Percentiles rank a stretch among this genome's conserved stretches.
These are phyloP conservation scores for Osmoderma eremita DNA, from an alignment of 2,888 invertebrate species.

Conservation along the genomic window DNA sequence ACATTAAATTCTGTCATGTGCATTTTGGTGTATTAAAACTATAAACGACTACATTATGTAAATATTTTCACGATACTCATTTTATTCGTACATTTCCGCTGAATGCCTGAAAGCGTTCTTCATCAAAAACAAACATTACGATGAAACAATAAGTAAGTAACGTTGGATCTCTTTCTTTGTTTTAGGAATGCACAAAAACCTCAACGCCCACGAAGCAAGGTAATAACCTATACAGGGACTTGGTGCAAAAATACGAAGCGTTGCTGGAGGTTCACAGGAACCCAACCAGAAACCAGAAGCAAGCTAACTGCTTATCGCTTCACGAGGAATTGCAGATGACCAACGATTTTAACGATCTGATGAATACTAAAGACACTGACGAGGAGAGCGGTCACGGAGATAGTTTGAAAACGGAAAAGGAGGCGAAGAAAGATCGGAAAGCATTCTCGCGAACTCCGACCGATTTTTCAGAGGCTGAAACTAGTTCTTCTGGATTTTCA, in stretches of 20 bases:
- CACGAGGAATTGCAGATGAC: conserved; percentile 82
- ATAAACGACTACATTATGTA: too few species aligned
- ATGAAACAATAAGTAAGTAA: conserved; percentile 2
- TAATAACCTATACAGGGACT: conserved; percentile 76
- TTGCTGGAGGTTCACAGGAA: conserved; percentile 79
- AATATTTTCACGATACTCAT: too few species aligned
- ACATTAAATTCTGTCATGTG: too few species aligned
- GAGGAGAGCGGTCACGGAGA: conserved; percentile 74
- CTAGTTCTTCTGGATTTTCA: conserved; percentile 80
- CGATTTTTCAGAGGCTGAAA: conserved; percentile 87
- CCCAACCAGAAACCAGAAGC: conserved; percentile 69
- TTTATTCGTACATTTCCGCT: too few species aligned
- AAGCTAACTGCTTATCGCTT: conserved; percentile 66
- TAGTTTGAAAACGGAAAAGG: conserved; percentile 58
- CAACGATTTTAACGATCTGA: conserved; percentile 75
- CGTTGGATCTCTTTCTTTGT: conserved; percentile 41
- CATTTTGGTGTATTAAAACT: too few species aligned
- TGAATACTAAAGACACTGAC: conserved; percentile 70
- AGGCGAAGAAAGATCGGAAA: conserved; percentile 63
- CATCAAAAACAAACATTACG: not conserved
- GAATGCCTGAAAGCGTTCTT: too few species aligned
- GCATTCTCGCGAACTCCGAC: conserved; percentile 77
- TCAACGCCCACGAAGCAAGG: conserved; percentile 55
- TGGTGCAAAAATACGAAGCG: conserved; percentile 88
- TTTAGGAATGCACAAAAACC: conserved; percentile 58